These are phyloP conservation scores for Ormyrus pomaceus DNA, from an alignment of 2,888 invertebrate species.

Conservation along the genomic window DNA sequence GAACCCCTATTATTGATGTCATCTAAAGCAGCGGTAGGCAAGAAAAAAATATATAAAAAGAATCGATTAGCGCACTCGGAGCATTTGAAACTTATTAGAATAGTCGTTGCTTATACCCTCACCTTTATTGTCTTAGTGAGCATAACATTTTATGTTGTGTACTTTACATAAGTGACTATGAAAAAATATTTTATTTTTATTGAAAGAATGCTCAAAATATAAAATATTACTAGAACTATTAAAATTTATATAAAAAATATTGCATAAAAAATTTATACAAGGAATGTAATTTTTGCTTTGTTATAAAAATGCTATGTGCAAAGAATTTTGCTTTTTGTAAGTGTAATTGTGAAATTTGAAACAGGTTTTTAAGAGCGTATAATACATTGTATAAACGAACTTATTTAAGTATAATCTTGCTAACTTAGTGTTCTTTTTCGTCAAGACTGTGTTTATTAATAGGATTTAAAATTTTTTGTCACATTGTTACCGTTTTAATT, in stretches of 20 bases:
- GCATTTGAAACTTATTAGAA: conserved; percentile 76
- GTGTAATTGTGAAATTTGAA: conserved; percentile 1
- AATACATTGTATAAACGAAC: conserved; percentile 35
- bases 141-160: conserved; percentile 78
- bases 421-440: conserved; percentile 37
- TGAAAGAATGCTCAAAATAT: conserved; percentile 16
- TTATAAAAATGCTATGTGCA: conserved; percentile 1
- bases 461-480: conserved; percentile 39
- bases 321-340: conserved; percentile 14
- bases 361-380: not conserved
- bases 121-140: conserved; percentile 77
- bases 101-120: conserved; percentile 79
- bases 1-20: conserved; percentile 78
- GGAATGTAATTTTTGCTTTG: conserved; percentile 1
- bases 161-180: conserved; percentile 74
- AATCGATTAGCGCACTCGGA: conserved; percentile 69
- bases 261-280: not conserved
- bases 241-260: conserved; percentile 17
- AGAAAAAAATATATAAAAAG: conserved; percentile 56
- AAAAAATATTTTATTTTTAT: not conserved
- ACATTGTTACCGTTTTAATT: conserved; percentile 19
- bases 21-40: conserved; percentile 63
- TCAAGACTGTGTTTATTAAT: conserved; percentile 56
- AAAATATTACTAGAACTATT: not conserved
- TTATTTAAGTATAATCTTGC: conserved; percentile 11